Evolutionary conservation across 2,797 vertebrate species (phyloP).

Genomic region (Brotula barbata): DNA sequence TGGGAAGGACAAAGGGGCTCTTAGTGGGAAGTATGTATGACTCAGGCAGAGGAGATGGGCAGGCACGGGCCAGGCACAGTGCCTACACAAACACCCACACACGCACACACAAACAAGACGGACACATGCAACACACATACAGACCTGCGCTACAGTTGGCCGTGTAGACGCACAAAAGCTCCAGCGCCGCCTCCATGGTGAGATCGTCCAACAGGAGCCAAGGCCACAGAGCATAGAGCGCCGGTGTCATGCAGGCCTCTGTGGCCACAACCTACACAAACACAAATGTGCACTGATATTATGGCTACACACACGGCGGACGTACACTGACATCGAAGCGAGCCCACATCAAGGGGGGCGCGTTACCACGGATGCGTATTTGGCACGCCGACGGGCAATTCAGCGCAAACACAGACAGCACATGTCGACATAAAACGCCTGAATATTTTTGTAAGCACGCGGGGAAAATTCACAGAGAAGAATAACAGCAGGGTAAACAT

Average conservation of each 20-base stretch:
- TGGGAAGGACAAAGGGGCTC: constrained; percentile 66
- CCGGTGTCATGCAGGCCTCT: constrained; percentile 80
- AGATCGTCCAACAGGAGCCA: constrained; percentile 90
- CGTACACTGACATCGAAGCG: not conserved
- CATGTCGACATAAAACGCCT: constrained; percentile 24
- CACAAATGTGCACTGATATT: constrained; percentile 24
- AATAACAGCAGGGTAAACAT: constrained; percentile 29
- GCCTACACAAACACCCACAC: constrained; percentile 50
- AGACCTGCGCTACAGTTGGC: constrained; percentile 85
- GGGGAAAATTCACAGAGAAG: constrained; percentile 8
- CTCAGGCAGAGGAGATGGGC: constrained; percentile 64
- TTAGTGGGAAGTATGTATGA: constrained; percentile 64
- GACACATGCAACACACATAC: constrained; percentile 35
- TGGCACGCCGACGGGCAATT: constrained; percentile 29
- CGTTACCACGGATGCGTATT: constrained; percentile 18
- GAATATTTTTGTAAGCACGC: constrained; percentile 25
- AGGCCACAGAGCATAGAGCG: constrained; percentile 87
- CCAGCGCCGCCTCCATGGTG: constrained; percentile 84
- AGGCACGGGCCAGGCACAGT: constrained; percentile 68
- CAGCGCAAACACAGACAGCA: constrained; percentile 31
- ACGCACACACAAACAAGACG: constrained; percentile 30
- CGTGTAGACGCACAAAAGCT: constrained; percentile 93
- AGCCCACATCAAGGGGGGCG: constrained; percentile 1
- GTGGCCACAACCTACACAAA: constrained; percentile 82
- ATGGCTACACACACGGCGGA: constrained; percentile 16